Evolutionary conservation across 2,888 invertebrate genomes (phyloP).

Genomic region (Dyspetes luteomarginatus): DNA sequence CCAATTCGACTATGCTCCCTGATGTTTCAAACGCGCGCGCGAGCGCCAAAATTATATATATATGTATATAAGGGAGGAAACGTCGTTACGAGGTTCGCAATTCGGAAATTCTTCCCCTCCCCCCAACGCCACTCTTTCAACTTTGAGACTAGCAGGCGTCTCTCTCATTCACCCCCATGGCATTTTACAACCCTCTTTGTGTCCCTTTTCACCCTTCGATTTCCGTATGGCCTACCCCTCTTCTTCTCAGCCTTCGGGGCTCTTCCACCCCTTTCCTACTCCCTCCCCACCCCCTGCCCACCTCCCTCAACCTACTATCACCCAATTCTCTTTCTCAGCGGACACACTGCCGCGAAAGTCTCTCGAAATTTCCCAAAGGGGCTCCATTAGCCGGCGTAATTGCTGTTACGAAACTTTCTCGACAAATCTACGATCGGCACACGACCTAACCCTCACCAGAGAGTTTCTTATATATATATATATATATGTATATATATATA

Average conservation of each 20-base stretch:
- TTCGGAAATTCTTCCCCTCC: background rate
- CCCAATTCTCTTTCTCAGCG: constrained; percentile 24
- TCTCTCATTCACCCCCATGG: background rate
- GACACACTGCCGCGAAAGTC: constrained; percentile 70
- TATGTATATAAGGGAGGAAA: background rate
- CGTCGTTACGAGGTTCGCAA: background rate
- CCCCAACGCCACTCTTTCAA: background rate
- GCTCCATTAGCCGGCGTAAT: constrained; percentile 79
- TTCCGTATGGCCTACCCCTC: background rate
- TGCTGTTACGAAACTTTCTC: constrained; percentile 78
- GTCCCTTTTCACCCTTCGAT: background rate
- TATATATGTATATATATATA: background rate
- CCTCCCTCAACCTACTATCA: background rate
- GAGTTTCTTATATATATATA: background rate
- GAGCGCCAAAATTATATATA: background rate
- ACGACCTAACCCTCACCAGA: constrained; percentile 41
- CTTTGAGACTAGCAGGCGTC: background rate
- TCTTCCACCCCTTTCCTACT: background rate
- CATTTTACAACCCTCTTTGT: background rate
- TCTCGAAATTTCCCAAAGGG: constrained; percentile 73
- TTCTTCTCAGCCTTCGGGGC: constrained; percentile 19
- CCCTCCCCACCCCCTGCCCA: constrained; percentile 1
- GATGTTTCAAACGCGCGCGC: too few species aligned
- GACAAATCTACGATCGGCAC: constrained; percentile 78
- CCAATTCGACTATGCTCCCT: constrained; percentile 38